These are phyloP conservation scores for Darevskia nairensis DNA, from an alignment of 2,797 vertebrate genomes.

Conservation along the genomic window DNA sequence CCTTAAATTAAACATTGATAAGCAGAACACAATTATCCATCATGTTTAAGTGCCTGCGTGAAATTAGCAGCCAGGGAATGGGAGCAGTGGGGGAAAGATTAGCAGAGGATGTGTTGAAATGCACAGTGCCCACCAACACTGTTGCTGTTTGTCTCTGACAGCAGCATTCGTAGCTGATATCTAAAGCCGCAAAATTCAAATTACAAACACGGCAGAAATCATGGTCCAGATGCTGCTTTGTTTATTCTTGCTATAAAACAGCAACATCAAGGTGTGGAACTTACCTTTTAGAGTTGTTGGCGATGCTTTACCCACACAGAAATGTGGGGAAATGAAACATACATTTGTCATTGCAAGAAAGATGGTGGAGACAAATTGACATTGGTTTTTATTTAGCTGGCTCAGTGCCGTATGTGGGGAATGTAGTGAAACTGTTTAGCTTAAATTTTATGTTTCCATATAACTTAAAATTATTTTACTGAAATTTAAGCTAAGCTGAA, in stretches of 20 bases:
- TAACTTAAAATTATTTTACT: neutral
- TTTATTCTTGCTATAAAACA: slow-evolving; percentile 27
- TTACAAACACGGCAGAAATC: slow-evolving; percentile 45
- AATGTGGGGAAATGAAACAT: neutral
- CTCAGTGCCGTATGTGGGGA: neutral
- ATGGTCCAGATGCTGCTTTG: slow-evolving; percentile 42
- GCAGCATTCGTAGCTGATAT: slow-evolving; percentile 41
- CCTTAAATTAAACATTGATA: slow-evolving; percentile 79
- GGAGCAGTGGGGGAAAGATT: slow-evolving; percentile 67
- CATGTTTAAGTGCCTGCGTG: slow-evolving; percentile 74
- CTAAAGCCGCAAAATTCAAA: slow-evolving; percentile 63
- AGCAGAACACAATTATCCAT: slow-evolving; percentile 76
- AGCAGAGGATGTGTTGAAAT: slow-evolving; percentile 67
- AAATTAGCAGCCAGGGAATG: slow-evolving; percentile 76
- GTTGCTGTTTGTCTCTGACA: slow-evolving; percentile 46
- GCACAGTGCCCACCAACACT: slow-evolving; percentile 51
- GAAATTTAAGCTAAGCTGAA: neutral
- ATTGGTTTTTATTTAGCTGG: neutral
- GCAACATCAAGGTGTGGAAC: neutral
- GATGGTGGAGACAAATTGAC: neutral
- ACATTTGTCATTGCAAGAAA: neutral
- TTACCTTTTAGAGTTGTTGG: neutral
- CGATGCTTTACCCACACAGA: neutral
- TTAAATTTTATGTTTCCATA: neutral
- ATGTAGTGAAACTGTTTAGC: neutral